Evolutionary conservation across 2,888 invertebrate species (phyloP).

Genomic region (Lepidocyrtinus sp.): DNA sequence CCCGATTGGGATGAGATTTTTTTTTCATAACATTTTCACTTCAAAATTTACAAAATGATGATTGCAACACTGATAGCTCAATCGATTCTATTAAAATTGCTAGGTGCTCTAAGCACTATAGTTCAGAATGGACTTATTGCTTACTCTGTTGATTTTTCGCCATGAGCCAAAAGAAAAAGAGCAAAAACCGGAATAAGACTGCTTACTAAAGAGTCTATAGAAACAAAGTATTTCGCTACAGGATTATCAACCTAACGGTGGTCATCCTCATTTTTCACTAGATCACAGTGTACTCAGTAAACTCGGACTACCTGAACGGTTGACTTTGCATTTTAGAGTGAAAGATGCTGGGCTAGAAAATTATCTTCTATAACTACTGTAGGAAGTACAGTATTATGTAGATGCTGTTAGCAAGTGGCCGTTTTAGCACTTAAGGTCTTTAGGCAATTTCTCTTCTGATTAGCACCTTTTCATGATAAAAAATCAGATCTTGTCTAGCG

Average conservation of each 20-base stretch:
- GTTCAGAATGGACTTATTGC: too few relatives aligned
- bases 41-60: neutral
- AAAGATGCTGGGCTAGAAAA: too few relatives aligned
- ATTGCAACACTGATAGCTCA: neutral
- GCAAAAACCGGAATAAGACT: slow-evolving; percentile 44
- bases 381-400: neutral
- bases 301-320: neutral
- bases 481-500: slow-evolving; percentile 11
- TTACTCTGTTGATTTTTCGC: neutral
- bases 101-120: too few relatives aligned
- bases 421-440: slow-evolving; percentile 6
- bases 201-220: neutral
- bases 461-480: neutral
- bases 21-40: neutral
- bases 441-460: neutral
- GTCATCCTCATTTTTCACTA: slow-evolving; percentile 11
- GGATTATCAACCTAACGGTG: too few relatives aligned
- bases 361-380: slow-evolving; percentile 10
- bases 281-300: neutral
- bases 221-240: too few relatives aligned
- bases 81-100: neutral
- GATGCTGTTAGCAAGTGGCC: neutral
- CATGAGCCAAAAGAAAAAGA: slow-evolving; percentile 18
- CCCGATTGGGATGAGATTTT: neutral
- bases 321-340: too few relatives aligned